Conservation (phyloP, 1,140 invertebrate species). For the Stenopsyche tienmushanensis region DNA sequence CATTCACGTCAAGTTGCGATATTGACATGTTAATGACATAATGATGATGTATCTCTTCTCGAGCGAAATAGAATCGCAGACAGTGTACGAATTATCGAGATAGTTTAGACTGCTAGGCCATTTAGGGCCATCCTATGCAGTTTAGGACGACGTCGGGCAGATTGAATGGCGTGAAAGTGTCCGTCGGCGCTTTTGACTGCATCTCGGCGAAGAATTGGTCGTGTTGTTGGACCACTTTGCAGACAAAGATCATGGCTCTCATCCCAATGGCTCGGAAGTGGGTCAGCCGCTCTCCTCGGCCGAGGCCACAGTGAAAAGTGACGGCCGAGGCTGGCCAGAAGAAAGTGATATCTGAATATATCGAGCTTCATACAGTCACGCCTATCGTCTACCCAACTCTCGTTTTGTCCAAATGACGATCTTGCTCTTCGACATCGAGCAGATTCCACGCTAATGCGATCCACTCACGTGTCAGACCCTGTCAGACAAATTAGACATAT, state of each 20-base stretch:
- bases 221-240: slow-evolving; percentile 1
- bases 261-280: slow-evolving; percentile 11
- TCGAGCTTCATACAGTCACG: neutral
- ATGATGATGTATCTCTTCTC: too few species aligned
- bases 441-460: too few species aligned
- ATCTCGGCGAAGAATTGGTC: neutral
- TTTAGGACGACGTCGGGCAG: neutral
- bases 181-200: slow-evolving; percentile 7
- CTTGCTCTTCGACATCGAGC: neutral
- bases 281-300: slow-evolving; percentile 24
- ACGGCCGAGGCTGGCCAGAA: slow-evolving; percentile 26
- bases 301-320: slow-evolving; percentile 18
- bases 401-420: neutral
- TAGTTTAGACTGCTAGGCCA: too few species aligned
- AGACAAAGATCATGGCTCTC: slow-evolving; percentile 11
- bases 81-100: too few species aligned
- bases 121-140: too few species aligned
- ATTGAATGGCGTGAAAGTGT: neutral
- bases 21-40: too few species aligned
- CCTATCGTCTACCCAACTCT: neutral
- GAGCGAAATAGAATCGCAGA: too few species aligned
- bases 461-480: too few species aligned
- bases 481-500: too few species aligned
- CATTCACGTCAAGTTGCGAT: too few species aligned
- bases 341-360: slow-evolving; percentile 16